Conservation (phyloP, 1,140 invertebrate genomes). For the Lethrus apterus region DNA sequence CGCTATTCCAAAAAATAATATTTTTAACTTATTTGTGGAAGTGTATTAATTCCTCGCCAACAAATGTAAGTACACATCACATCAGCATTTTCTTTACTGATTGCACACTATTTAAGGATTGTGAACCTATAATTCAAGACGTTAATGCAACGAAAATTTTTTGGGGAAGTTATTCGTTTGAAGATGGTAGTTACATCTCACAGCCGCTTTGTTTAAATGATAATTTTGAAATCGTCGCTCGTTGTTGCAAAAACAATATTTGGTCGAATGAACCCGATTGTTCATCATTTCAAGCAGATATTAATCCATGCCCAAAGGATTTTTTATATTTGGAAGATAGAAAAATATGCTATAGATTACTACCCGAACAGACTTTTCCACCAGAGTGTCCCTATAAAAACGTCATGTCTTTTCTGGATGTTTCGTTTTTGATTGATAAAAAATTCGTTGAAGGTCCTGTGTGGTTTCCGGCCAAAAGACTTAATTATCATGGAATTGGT, state of each 20-base stretch:
- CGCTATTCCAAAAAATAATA: too few relatives aligned
- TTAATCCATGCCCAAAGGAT: constrained; percentile 6
- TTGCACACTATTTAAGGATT: too few relatives aligned
- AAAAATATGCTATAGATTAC: constrained; percentile 1
- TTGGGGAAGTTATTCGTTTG: neutral
- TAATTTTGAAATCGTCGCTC: neutral
- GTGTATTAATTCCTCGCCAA: too few relatives aligned
- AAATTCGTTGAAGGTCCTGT: constrained; percentile 2
- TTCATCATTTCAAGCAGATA: neutral
- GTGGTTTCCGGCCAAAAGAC: constrained; percentile 8
- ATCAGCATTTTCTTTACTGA: too few relatives aligned
- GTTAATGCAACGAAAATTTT: neutral
- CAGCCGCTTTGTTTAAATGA: constrained; percentile 5
- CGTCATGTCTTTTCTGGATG: constrained; percentile 1
- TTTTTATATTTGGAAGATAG: neutral
- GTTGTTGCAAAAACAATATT: constrained; percentile 1
- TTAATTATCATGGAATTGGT: neutral
- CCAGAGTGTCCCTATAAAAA: constrained; percentile 1
- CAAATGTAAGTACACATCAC: too few relatives aligned
- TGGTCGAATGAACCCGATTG: constrained; percentile 3
- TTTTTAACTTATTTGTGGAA: too few relatives aligned
- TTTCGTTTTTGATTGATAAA: neutral
- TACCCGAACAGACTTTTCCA: constrained; percentile 6
- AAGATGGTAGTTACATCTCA: neutral
- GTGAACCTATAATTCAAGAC: constrained; percentile 1